Conservation (phyloP, 2,113 vertebrate species). For the Patagioenas fasciata region DNA sequence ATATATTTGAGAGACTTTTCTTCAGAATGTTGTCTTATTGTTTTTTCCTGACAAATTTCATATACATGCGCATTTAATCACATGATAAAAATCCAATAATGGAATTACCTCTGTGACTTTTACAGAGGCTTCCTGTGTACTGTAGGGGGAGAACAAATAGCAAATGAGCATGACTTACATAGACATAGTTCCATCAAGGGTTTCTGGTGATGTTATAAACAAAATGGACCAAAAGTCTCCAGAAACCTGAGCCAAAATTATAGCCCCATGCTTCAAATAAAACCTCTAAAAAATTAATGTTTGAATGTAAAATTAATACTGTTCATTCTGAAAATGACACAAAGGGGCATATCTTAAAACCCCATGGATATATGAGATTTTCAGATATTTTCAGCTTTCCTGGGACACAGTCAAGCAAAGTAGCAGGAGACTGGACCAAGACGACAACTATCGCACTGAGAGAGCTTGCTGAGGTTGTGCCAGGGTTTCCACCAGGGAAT, state of each 20-base stretch:
- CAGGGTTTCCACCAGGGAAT: background rate
- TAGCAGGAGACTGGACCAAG: background rate
- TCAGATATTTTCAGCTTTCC: background rate
- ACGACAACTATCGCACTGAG: accelerated
- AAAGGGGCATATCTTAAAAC: background rate
- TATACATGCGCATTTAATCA: background rate
- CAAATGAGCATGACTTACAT: background rate
- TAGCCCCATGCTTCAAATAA: background rate
- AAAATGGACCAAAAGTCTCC: background rate
- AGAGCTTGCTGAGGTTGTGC: background rate
- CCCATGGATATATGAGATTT: background rate
- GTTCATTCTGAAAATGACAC: background rate
- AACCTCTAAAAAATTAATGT: background rate
- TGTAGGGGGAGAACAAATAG: background rate
- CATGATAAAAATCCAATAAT: background rate
- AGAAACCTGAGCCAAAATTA: background rate
- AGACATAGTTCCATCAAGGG: background rate
- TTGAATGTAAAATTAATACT: background rate
- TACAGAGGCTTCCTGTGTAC: background rate
- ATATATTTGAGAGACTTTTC: background rate
- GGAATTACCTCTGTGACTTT: background rate
- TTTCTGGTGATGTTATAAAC: background rate
- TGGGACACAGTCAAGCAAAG: background rate
- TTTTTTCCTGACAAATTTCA: background rate
- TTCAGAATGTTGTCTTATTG: background rate